A percentile compares a stretch with the other conserved stretches of the same genome.
Evolutionary conservation across 2,113 vertebrate species (phyloP).

Genomic region (Prietella phreatophila): DNA sequence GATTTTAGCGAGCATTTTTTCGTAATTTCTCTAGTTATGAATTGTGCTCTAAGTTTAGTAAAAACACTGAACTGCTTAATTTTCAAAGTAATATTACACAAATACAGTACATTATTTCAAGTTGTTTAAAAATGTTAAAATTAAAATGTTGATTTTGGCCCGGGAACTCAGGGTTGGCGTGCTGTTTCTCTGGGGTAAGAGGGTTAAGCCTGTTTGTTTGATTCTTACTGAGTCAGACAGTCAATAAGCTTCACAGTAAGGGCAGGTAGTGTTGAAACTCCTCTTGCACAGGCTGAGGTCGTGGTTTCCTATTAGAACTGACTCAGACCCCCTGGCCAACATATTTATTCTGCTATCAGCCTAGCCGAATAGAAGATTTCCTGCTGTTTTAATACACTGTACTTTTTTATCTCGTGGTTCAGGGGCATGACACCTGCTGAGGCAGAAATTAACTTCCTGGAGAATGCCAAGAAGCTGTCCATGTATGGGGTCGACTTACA

Average conservation of each 20-base stretch:
- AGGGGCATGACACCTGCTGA: conserved; percentile 97
- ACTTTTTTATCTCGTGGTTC: conserved; percentile 52
- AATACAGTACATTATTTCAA: no score
- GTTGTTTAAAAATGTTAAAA: no score
- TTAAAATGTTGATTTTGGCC: no score
- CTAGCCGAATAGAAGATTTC: not conserved
- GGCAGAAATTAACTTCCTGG: conserved; percentile 96
- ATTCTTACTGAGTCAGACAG: conserved; percentile 30
- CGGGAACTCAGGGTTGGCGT: no score
- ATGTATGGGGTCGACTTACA: conserved; percentile 99
- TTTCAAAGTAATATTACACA: no score
- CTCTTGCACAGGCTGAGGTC: not conserved
- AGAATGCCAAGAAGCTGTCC: conserved; percentile 98
- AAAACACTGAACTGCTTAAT: no score
- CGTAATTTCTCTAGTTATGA: no score
- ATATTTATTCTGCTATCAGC: conserved; percentile 14
- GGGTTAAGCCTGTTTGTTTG: conserved; percentile 27
- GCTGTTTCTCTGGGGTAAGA: no score
- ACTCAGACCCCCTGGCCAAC: conserved; percentile 1
- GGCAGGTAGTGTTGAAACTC: conserved; percentile 7
- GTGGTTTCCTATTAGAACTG: not conserved
- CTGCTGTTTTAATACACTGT: conserved; percentile 47
- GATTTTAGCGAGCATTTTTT: no score
- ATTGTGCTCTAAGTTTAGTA: no score
- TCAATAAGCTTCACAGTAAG: conserved; percentile 24